Percentiles rank a stretch among this genome's conserved stretches.
phyloP scores from a whole-genome alignment of 1,140 invertebrate species.

The Scylla paramamosain region DNA sequence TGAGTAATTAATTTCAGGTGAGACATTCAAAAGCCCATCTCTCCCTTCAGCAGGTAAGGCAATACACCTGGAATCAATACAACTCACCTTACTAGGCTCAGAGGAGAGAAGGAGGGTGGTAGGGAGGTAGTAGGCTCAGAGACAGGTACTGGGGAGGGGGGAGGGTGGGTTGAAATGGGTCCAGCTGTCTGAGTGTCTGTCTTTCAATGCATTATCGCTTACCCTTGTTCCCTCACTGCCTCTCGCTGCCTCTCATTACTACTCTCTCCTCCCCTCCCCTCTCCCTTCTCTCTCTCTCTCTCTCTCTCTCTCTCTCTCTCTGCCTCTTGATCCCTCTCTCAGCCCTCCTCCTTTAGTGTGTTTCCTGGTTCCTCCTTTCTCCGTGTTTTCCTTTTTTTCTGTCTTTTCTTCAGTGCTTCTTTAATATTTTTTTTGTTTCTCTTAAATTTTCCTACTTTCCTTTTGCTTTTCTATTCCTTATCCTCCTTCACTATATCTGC shows the following conservation, averaged over 20 bases:
- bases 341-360: too few relatives aligned
- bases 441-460: background rate
- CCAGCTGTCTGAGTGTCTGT: background rate
- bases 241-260: too few relatives aligned
- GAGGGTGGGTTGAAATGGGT: background rate
- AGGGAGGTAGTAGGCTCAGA: too few relatives aligned
- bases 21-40: background rate
- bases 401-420: too few relatives aligned
- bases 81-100: background rate
- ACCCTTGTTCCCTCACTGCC: background rate
- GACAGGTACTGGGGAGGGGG: background rate
- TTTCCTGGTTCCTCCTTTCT: background rate
- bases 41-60: background rate
- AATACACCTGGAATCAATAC: too few relatives aligned
- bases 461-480: background rate
- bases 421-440: too few relatives aligned
- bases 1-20: background rate
- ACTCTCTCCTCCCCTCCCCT: background rate
- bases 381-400: background rate
- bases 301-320: too few relatives aligned
- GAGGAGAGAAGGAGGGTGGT: too few relatives aligned
- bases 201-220: background rate
- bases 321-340: too few relatives aligned
- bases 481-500: background rate
- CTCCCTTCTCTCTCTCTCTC: background rate